Conservation (phyloP, 2,888 invertebrate genomes). For the Lepeophtheirus nordmannii region DNA sequence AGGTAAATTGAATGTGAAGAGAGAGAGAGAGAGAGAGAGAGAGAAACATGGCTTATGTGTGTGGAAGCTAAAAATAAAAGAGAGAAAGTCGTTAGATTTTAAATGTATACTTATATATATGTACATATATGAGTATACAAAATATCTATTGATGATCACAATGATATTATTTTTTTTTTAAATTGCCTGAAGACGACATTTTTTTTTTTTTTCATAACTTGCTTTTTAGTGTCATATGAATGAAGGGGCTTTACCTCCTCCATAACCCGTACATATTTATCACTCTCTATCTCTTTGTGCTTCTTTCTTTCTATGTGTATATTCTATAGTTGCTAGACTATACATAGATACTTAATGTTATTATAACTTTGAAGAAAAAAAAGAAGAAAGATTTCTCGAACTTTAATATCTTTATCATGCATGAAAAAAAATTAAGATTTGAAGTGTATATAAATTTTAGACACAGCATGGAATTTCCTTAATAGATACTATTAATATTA, state of each 20-base stretch:
- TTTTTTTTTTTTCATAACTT: background rate
- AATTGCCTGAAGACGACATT: conserved; percentile 4
- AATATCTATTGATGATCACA: background rate
- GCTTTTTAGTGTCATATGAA: background rate
- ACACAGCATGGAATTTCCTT: too few relatives aligned
- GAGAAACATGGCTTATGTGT: background rate
- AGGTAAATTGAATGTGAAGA: background rate
- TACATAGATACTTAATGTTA: background rate
- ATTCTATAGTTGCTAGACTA: background rate
- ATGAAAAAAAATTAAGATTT: too few relatives aligned
- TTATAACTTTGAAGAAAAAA: background rate
- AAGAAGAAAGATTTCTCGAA: background rate
- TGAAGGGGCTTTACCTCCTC: too few relatives aligned
- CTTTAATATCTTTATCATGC: background rate
- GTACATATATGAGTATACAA: conserved; percentile 4
- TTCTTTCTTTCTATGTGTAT: too few relatives aligned
- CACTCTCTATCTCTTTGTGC: too few relatives aligned
- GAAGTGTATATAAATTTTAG: too few relatives aligned
- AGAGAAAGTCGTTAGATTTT: too few relatives aligned
- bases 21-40: conserved; percentile 11
- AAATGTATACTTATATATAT: conserved; percentile 14
- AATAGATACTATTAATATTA: too few relatives aligned
- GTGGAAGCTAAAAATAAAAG: too few relatives aligned
- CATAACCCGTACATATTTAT: too few relatives aligned
- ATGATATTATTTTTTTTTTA: background rate